Percentiles rank a stretch among this genome's conserved stretches.
Evolutionary conservation across 2,888 invertebrate genomes (phyloP).

Genomic region (Xestobium rufovillosum): DNA sequence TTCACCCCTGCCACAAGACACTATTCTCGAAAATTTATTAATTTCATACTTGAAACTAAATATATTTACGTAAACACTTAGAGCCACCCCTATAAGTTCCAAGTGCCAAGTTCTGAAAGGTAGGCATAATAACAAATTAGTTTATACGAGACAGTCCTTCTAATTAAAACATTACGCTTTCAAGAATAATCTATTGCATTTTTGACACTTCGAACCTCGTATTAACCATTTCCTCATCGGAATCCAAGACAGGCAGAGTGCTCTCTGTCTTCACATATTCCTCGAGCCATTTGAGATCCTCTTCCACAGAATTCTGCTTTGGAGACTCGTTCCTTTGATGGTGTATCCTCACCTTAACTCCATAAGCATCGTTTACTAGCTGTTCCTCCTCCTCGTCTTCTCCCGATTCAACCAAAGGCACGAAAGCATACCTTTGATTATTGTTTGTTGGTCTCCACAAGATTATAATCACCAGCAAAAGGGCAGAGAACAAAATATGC

Average conservation of each 20-base stretch:
- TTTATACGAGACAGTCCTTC: no score
- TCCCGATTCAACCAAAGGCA: slow-evolving; percentile 80
- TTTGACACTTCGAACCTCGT: slow-evolving; percentile 83
- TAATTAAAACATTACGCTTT: no score
- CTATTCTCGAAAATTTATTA: no score
- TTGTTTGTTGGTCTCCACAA: slow-evolving; percentile 94
- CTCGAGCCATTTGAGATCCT: slow-evolving; percentile 86
- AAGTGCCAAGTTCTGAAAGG: no score
- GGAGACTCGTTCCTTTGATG: slow-evolving; percentile 38
- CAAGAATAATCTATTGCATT: slow-evolving; percentile 63
- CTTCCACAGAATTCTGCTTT: slow-evolving; percentile 54
- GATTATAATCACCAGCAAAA: slow-evolving; percentile 87
- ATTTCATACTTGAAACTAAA: no score
- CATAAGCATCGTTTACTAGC: slow-evolving; percentile 80
- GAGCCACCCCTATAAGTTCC: no score
- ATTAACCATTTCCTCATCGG: slow-evolving; percentile 76
- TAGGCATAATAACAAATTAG: no score
- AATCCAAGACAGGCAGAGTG: slow-evolving; percentile 61
- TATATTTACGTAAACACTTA: no score
- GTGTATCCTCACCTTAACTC: slow-evolving; percentile 62
- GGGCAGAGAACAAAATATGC: slow-evolving; percentile 85
- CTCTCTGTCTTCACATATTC: slow-evolving; percentile 80
- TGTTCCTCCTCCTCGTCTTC: slow-evolving; percentile 79
- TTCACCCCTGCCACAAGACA: no score
- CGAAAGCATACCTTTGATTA: slow-evolving; percentile 91